phyloP scores from a whole-genome alignment of 2,113 vertebrate species.

The Bufo bufo region DNA sequence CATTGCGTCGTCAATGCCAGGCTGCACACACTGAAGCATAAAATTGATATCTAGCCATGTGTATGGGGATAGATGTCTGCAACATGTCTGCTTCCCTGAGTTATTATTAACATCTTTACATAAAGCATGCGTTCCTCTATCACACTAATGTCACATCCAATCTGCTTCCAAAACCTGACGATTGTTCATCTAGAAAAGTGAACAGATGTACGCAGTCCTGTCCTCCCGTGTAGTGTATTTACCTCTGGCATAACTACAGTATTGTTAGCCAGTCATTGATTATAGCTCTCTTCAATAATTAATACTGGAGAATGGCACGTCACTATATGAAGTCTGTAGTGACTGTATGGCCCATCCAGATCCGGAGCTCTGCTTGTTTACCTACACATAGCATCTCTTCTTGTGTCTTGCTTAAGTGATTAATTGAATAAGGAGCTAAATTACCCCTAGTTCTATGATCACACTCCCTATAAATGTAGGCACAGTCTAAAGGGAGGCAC shows the following conservation, averaged over 20 bases:
- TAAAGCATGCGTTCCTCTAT: background rate
- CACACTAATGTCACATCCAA: slow-evolving; percentile 18
- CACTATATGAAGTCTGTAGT: background rate
- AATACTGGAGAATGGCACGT: background rate
- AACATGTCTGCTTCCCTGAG: background rate
- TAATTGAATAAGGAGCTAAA: too few species aligned
- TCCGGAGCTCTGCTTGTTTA: too few species aligned
- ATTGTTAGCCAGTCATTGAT: background rate
- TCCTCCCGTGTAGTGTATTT: background rate
- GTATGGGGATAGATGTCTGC: background rate
- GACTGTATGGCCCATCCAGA: too few species aligned
- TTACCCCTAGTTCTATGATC: too few species aligned
- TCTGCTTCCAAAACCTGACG: slow-evolving; percentile 16
- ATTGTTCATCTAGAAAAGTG: background rate
- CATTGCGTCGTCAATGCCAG: background rate
- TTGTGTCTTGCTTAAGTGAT: too few species aligned
- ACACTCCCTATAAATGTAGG: too few species aligned
- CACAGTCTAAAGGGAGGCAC: too few species aligned
- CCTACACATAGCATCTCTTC: too few species aligned
- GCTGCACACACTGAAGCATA: background rate
- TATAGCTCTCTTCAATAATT: background rate
- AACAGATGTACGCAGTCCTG: background rate
- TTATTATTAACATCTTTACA: slow-evolving; percentile 20
- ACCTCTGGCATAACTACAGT: background rate
- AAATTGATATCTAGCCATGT: slow-evolving; percentile 9